Evolutionary conservation across 2,888 invertebrate species (phyloP), one percentile per base, ranked within the genome.

Genomic region (Agriopis aurantiaria): DNA sequence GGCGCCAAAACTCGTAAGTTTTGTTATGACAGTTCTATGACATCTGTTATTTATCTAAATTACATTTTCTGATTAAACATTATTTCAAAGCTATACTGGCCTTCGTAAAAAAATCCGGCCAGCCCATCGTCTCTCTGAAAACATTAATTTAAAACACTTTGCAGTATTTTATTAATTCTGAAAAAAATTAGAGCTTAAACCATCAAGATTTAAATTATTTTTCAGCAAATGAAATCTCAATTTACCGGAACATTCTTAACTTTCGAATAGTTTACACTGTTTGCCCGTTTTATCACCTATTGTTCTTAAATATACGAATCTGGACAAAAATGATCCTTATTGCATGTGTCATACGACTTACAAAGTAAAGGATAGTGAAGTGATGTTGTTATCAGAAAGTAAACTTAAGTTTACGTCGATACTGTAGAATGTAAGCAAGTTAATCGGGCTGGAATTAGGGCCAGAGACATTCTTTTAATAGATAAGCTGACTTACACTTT

Each of bases 221-320:
- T 65, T 23, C 57, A 65, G 63, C 65, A 66, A 79, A 68, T 59
- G 68, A 75, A 77, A 72, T 67, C 58, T 67, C 55, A 45, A 71
- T 77, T 70, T 67, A 75, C 74, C 72, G 72, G 75, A 78, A 77
- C 76, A 67, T 71, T 58, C 68, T 75, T 71, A 73, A 58, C 56
- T 72, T 70, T 63, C 58, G 33, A 51, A 48, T 66, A 46, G 61
- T 74, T 59, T 67, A 65, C 69, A 66, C 71, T 72, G 79, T 79
- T 73, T 73, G 57, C 66, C 46, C 56, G 58, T 68, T 77, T 83
- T 80, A 83, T 76, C 75, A 78, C 73, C 78, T 57, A 81, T 82
- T 83, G 83, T 83, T 83, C 76, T 74, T 67, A 33, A 72, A 68
- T 69, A 51, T 75, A 45, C 52, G 43, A 41, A 43, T 10, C 6